Evolutionary conservation across 2,888 invertebrate species (phyloP), one percentile per base, ranked within the genome.

Genomic region (Neoascia interrupta): DNA sequence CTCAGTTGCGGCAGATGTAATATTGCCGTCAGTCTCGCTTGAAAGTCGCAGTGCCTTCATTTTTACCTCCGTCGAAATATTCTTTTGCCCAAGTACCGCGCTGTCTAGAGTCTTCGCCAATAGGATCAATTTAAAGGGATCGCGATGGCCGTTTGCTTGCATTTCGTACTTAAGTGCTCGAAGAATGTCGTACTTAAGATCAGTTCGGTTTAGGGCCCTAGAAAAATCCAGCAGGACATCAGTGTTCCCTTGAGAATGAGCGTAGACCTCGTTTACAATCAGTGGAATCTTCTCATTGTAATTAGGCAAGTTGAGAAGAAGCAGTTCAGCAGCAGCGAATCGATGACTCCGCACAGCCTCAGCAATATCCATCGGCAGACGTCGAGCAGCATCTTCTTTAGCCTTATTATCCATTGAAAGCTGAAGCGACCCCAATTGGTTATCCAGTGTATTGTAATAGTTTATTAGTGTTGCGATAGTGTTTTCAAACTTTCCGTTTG

Each of bases 101-200:
- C 0, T 5, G 3, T 21, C 15, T 1, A 70, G 10, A 1, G 43
- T n/a, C 1, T 26, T 18, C 0, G 11, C 51, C 5, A 69, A 6
- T n/a, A 21, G 2, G 1, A 69, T 37, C 53, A 69, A 6, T 28
- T 60, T 61, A 10, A 37, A 28, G 0, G 69, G 69, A 28, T 69
- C 51, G 1, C 26, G n/a, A n/a, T 61, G 51, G 1, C 16, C 28
- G 6, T 61, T 51, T 2, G 51, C 26, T 16, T 18, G 21, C 68
- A 58, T 68, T 49, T 68, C 68, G 10, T 49, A 58, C 3, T 26
- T 26, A 6, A 68, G 18, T 0, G 49, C 58, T 10, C 18, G 21
- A 1, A 68, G 31, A 5, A 68, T 49, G 41, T 18, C 5, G n/a
- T 6, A 58, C 3, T 26, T 36, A 1, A 37, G 1, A 3, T 60